Conservation (phyloP, 2,113 vertebrate genomes). For the Felis catus region F.catus_Fca126_mat1.0 CM031413.1:145343001-145343500, state of each 20-base stretch:
- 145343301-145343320: too few relatives aligned
- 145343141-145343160: neutral
- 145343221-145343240: neutral
- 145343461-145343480: too few relatives aligned
- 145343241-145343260: neutral
- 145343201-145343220: neutral
- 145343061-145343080: neutral
- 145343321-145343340: too few relatives aligned
- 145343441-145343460: too few relatives aligned
- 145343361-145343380: too few relatives aligned
- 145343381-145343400: too few relatives aligned
- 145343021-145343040: neutral
- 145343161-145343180: neutral
- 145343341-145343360: too few relatives aligned
- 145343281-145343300: too few relatives aligned
- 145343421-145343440: too few relatives aligned
- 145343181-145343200: neutral
- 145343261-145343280: too few relatives aligned
- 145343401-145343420: too few relatives aligned
- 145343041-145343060: neutral
- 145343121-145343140: neutral
- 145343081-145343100: neutral
- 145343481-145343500: neutral
- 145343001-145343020: neutral
- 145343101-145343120: neutral